Base-by-base conservation (phyloP, 2,797 vertebrate genomes). In the Sphaeramia orbicularis region DNA sequence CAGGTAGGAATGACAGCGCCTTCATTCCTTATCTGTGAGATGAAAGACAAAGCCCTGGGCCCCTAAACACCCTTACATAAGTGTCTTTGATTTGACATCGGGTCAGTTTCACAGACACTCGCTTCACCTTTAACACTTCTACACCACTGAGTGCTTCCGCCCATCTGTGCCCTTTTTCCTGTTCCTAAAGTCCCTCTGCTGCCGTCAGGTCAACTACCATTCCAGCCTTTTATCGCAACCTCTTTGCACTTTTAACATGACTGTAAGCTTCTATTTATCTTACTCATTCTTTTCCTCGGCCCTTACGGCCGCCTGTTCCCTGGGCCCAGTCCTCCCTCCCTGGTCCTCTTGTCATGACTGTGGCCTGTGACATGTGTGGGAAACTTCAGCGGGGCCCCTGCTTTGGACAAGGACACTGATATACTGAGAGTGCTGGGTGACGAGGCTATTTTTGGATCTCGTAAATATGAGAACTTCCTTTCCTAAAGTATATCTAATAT, bases 401-500 rank as follows among this genome's bases (percentile, higher is more conserved):
- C 85, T 80, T 83, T 54, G 64, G 81, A 84, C 76, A 63, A 56
- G 83, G 90, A 92, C 89, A 93, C 90, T 87, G 92, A 94, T 93
- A 93, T 80, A 89, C 74, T 86, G 74, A 90, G 88, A 93, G 92
- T 87, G 91, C 87, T 86, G 88, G 73, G 59, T 85, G 88, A 91
- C 74, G 38, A 54, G 41, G 82, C 91, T 94, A 94, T 94, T 94
- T 94, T 75, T 48, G 90, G 91, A 87, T 76, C 87, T 84, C 83
- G 90, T 93, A 93, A 94, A 94, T 92, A 93, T 89, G 91, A 93
- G 91, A 93, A 93, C 91, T 93, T 94, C 93, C 92, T 93, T 88
- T 86, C 76, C 82, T 82, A 82, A 92, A 89, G 85, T 76, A 65
- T 80, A 86, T 91, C 87, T 86, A 78, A 88, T 87, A 86, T 85